Evolutionary conservation across 2,113 vertebrate species (phyloP).

Genomic region (Ibidorhyncha struthersii): DNA sequence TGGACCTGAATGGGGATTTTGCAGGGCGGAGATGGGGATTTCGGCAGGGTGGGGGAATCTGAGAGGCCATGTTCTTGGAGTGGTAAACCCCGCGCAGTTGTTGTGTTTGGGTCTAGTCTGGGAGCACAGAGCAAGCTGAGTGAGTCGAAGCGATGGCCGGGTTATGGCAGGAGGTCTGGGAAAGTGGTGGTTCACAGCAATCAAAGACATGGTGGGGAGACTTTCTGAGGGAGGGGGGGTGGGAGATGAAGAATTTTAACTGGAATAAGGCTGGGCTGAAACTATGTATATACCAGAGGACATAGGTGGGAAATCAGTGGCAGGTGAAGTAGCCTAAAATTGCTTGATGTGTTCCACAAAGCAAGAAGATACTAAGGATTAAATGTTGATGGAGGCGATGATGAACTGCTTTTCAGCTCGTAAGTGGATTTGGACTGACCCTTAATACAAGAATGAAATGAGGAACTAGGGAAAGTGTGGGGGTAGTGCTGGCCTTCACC

Average conservation of each 20-base stretch:
- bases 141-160: rapidly evolving
- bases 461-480: not conserved
- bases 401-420: not conserved
- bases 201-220: rapidly evolving
- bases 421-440: not conserved
- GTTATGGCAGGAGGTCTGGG: not conserved
- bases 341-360: not conserved
- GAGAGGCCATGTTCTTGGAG: not conserved
- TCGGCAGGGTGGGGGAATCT: not conserved
- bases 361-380: not conserved
- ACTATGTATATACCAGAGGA: not conserved
- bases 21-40: not conserved
- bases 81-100: rapidly evolving
- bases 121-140: not conserved
- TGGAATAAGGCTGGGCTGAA: not conserved
- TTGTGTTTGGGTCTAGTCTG: rapidly evolving
- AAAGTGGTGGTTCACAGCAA: not conserved
- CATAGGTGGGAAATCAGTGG: not conserved
- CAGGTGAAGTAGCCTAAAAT: not conserved
- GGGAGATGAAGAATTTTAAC: not conserved
- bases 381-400: not conserved
- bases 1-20: not conserved
- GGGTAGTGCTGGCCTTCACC: not conserved
- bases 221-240: not conserved
- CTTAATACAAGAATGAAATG: not conserved